A percentile compares a stretch with the other conserved stretches of the same genome.
Conservation (phyloP, 2,797 vertebrate genomes). For the Sylvilagus floridanus region DNA sequence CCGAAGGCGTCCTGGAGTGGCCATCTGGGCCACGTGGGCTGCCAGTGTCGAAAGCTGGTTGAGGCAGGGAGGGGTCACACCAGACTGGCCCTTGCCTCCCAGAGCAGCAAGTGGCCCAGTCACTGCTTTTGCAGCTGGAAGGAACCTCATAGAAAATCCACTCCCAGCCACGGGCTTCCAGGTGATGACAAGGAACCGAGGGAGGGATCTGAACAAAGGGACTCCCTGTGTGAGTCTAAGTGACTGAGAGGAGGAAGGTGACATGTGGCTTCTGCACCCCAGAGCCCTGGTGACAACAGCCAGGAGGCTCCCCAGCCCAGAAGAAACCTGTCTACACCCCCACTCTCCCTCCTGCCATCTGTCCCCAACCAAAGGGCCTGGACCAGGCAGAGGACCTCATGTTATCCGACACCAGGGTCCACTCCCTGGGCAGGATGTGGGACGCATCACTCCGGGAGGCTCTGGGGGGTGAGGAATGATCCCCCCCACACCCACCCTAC, state of each 20-base stretch:
- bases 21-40: neutral
- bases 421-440: neutral
- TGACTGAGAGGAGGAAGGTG: neutral
- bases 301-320: neutral
- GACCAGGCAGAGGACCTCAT: neutral
- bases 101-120: no score
- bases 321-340: neutral
- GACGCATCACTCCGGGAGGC: neutral
- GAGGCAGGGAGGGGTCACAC: neutral
- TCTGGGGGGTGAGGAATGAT: neutral
- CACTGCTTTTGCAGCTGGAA: neutral
- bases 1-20: neutral
- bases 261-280: neutral
- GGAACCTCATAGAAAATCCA: neutral
- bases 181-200: neutral
- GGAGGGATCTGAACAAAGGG: neutral
- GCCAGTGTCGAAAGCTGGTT: neutral
- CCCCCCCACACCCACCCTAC: no score
- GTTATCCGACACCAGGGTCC: neutral
- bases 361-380: neutral
- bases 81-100: neutral
- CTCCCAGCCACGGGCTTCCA: neutral
- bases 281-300: neutral
- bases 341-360: neutral
- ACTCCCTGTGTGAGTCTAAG: neutral